Conservation (phyloP, 2,113 vertebrate genomes). For the Oncorhynchus gorbuscha region DNA sequence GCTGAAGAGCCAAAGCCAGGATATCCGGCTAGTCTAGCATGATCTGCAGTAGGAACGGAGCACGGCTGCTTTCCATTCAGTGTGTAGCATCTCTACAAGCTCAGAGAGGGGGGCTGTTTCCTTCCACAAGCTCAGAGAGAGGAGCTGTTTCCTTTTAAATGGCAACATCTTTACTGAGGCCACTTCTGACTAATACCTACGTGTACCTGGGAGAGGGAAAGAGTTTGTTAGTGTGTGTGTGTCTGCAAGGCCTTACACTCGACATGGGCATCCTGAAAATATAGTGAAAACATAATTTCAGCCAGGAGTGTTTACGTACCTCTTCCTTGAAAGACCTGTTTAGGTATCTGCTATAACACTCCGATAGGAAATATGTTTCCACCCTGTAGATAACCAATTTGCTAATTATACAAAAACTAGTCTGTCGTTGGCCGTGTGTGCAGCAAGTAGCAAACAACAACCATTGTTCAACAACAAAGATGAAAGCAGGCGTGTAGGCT, state of each 20-base stretch:
- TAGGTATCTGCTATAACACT: too few species aligned
- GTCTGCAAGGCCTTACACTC: background rate
- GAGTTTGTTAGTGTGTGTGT: too few species aligned
- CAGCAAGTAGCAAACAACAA: too few species aligned
- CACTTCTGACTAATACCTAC: slow-evolving; percentile 26
- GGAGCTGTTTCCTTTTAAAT: slow-evolving; percentile 26
- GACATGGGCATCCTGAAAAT: background rate
- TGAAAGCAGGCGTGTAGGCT: background rate
- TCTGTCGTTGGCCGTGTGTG: too few species aligned
- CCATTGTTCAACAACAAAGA: background rate
- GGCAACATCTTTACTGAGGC: slow-evolving; percentile 30
- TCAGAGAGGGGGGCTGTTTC: background rate
- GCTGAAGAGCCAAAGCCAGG: slow-evolving; percentile 34
- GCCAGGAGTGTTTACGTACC: too few species aligned
- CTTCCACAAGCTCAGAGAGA: too few species aligned
- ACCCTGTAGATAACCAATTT: too few species aligned
- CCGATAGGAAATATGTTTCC: too few species aligned
- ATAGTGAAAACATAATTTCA: background rate
- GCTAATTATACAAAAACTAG: too few species aligned
- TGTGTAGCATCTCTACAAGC: slow-evolving; percentile 40
- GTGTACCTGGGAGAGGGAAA: slow-evolving; percentile 35
- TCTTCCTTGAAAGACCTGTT: too few species aligned
- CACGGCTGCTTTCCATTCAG: slow-evolving; percentile 59
- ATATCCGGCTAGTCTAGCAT: slow-evolving; percentile 53
- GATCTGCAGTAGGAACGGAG: slow-evolving; percentile 62